Evolutionary conservation across 2,888 invertebrate genomes (phyloP), one percentile per base, ranked within the genome.

Genomic region (Sturmia bella): DNA sequence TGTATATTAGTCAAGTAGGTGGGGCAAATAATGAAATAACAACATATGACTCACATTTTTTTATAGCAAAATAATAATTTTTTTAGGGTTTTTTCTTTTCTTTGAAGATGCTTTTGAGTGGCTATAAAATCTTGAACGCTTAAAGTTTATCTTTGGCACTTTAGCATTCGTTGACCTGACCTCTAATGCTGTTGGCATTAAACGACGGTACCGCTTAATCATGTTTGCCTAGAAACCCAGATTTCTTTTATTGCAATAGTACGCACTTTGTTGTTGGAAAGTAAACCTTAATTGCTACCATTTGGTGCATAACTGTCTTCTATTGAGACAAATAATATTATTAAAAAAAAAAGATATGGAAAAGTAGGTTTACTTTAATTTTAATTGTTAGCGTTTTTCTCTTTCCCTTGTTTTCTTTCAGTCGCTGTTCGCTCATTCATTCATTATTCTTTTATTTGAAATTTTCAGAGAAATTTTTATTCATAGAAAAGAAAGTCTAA

Each of bases 291-390:
- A 45, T 11, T 64, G 50, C 64, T 59, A 59, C 27, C 70, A 66
- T 75, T 80, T 75, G 50, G 74, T 45, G 69, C 64, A 66, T 63
- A 59, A 59, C 75, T 66, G 80, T 75, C 6, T 21, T 15, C 24
- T 17, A 15, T 4, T 43, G 13, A 45, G 41, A 41, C 32, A 32
- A 32, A 27, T 4, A 7, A 32, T 32, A 32, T 3, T 27, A 27
- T 6, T 4, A 27, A 27, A 27, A 4, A 4, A 27, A 75, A 43
- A 27, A 41, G 41, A 32, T 11, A 48, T 15, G 12, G n/a, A 64
- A 56, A 64, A 74, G 24, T 48, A n/a, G 24, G 48, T 64, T 56
- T 45, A 13, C 32, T 68, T 52, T 37, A 41, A 43, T 61, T 68
- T 11, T 39, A 4, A 19, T 56, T 32, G 15, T 17, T 27, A 5